A percentile compares a stretch with the other conserved stretches of the same genome.
phyloP scores from a whole-genome alignment of 2,113 vertebrate genomes.

The Epinephelus moara region DNA sequence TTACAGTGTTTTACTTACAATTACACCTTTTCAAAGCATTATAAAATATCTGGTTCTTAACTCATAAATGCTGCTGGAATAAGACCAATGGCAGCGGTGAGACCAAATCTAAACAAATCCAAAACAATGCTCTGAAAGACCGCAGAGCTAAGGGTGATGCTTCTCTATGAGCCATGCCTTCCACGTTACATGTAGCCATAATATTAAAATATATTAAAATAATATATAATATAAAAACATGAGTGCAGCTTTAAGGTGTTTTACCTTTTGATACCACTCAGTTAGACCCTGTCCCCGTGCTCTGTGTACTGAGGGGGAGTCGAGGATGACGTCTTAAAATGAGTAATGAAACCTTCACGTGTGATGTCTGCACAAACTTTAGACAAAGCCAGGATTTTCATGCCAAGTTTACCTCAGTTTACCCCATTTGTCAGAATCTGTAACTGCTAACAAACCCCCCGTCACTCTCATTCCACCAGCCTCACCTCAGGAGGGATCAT shows the following conservation, averaged over 20 bases:
- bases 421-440: conserved; percentile 42
- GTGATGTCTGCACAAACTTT: conserved; percentile 26
- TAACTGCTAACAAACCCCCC: conserved; percentile 36
- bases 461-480: conserved; percentile 56
- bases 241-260: conserved; percentile 1
- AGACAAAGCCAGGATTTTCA: conserved; percentile 12
- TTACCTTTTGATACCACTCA: background rate
- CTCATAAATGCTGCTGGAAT: background rate
- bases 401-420: conserved; percentile 44
- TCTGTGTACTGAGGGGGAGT: conserved; percentile 1
- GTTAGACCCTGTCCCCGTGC: background rate
- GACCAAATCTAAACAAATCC: background rate
- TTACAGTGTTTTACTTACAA: background rate
- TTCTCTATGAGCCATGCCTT: background rate
- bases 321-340: conserved; percentile 10
- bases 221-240: conserved; percentile 1
- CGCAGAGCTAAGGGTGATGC: background rate
- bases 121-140: background rate
- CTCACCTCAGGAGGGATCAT: conserved; percentile 71
- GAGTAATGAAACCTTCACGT: conserved; percentile 24
- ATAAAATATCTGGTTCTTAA: background rate
- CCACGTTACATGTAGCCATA: background rate
- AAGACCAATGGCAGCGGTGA: background rate
- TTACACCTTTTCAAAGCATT: background rate
- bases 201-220: background rate